phyloP scores from a whole-genome alignment of 1,140 invertebrate genomes.

The Telenomus remus region DNA sequence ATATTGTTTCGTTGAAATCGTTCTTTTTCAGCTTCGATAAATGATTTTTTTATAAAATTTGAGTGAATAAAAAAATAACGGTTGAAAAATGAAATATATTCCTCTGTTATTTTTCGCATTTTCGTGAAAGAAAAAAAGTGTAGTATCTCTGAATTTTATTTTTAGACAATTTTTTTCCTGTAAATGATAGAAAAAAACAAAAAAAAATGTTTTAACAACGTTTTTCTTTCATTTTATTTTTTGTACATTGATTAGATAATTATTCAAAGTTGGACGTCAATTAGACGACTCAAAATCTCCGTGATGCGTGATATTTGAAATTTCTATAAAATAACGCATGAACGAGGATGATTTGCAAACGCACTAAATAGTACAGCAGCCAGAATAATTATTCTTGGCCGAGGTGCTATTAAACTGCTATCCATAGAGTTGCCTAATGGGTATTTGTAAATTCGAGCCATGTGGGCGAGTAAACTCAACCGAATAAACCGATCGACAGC shows the following conservation, averaged over 20 bases:
- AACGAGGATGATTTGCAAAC: conserved; percentile 9
- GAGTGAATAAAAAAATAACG: too few species aligned
- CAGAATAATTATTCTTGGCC: conserved; percentile 18
- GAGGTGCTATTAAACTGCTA: conserved; percentile 13
- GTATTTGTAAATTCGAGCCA: conserved; percentile 30
- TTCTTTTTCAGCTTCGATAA: background rate
- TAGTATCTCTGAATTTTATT: too few species aligned
- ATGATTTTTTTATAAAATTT: too few species aligned
- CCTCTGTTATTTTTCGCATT: too few species aligned
- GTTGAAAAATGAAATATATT: too few species aligned
- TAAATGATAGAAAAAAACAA: too few species aligned
- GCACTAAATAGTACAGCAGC: conserved; percentile 20
- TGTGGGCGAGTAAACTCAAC: conserved; percentile 11
- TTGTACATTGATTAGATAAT: background rate
- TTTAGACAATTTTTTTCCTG: too few species aligned
- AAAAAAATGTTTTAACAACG: too few species aligned
- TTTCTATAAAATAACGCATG: background rate
- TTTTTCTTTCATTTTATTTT: background rate
- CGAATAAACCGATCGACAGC: conserved; percentile 56
- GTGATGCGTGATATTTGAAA: conserved; percentile 4
- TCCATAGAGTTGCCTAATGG: conserved; percentile 7
- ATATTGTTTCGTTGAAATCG: conserved; percentile 2
- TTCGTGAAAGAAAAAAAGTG: too few species aligned
- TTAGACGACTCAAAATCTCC: conserved; percentile 2
- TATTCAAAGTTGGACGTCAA: background rate